phyloP scores from a whole-genome alignment of 2,797 vertebrate species.

The Sebastiscus tertius region DNA sequence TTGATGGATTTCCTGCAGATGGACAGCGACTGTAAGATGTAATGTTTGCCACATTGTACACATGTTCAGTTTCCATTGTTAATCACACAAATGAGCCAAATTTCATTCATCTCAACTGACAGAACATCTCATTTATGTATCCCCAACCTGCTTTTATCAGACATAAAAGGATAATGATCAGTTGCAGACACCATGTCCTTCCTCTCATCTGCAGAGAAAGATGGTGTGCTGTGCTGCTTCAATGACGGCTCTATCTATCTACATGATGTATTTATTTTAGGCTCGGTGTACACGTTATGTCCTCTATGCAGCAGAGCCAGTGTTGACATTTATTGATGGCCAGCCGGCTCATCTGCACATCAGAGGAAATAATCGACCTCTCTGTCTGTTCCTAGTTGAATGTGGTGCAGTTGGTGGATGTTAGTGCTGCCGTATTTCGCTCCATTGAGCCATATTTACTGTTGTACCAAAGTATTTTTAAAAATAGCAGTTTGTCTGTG shows the following conservation, averaged over 20 bases:
- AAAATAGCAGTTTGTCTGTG: not conserved
- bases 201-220: constrained; percentile 2
- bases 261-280: constrained; percentile 35
- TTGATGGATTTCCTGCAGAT: not conserved
- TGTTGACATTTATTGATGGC: constrained; percentile 16
- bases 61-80: not conserved
- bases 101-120: not conserved
- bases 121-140: not conserved
- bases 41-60: constrained; percentile 5
- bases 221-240: not conserved
- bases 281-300: not conserved
- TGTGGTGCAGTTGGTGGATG: not conserved
- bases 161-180: constrained; percentile 22
- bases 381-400: not conserved
- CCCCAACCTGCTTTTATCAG: not conserved
- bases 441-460: not conserved
- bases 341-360: constrained; percentile 27
- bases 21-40: not conserved
- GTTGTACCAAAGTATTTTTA: not conserved
- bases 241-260: not conserved
- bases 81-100: not conserved
- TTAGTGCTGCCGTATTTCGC: not conserved
- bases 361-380: not conserved
- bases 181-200: constrained; percentile 22
- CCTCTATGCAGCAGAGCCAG: not conserved